Evolutionary conservation across 2,888 invertebrate species (phyloP).

Genomic region (Synanthedon tipuliformis): DNA sequence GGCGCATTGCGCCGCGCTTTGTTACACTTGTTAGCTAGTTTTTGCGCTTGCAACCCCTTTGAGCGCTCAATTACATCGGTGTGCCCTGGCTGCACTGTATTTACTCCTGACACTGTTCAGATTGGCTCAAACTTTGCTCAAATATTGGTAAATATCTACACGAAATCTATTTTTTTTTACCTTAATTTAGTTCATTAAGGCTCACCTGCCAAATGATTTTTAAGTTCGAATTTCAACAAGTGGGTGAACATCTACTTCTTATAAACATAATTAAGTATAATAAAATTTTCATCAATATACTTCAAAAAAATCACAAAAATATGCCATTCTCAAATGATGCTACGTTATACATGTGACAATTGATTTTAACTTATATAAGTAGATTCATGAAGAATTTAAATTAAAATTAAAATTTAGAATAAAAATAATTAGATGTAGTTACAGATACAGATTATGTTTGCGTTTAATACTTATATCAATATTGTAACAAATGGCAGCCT

Average conservation of each 20-base stretch:
- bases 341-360: too few relatives aligned
- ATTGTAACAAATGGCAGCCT: constrained; percentile 6
- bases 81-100: constrained; percentile 14
- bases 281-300: too few relatives aligned
- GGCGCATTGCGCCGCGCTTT: constrained; percentile 38
- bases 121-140: background rate
- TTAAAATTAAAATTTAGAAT: background rate
- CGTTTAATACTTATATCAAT: background rate
- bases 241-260: too few relatives aligned
- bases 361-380: too few relatives aligned
- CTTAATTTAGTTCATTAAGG: too few relatives aligned
- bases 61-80: constrained; percentile 52
- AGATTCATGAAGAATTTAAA: background rate
- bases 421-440: background rate
- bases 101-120: background rate
- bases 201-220: too few relatives aligned
- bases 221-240: too few relatives aligned
- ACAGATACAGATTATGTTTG: background rate
- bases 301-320: too few relatives aligned
- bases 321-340: too few relatives aligned
- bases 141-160: too few relatives aligned
- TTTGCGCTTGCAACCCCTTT: constrained; percentile 57
- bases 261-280: too few relatives aligned
- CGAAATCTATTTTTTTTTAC: too few relatives aligned
- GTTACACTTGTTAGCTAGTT: constrained; percentile 58